phyloP scores from a whole-genome alignment of 2,113 vertebrate species.

The Myotis davidii region DNA sequence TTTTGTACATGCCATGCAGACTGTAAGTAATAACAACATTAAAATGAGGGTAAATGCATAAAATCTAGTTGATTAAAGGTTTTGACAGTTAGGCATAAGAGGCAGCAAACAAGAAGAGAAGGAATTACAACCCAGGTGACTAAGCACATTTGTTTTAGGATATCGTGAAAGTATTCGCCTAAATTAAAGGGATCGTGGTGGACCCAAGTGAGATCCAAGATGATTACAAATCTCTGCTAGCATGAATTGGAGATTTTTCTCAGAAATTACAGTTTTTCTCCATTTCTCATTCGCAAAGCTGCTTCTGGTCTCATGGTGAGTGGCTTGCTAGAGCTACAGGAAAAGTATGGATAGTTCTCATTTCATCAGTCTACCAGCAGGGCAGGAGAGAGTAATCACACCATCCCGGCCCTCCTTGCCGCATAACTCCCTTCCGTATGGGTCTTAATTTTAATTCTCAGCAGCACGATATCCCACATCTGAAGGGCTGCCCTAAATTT shows the following conservation, averaged over 20 bases:
- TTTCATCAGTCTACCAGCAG: slow-evolving; percentile 53
- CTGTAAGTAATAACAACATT: not conserved
- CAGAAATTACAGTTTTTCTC: not conserved
- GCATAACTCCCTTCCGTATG: not conserved
- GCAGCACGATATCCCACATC: not conserved
- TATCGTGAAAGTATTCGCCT: not conserved
- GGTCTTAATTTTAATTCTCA: not conserved
- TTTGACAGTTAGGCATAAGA: not conserved
- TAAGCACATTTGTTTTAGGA: not conserved
- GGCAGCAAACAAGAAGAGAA: not conserved
- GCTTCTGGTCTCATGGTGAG: not conserved
- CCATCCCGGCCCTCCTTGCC: not conserved
- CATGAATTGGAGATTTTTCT: not conserved
- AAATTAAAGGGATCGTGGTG: not conserved
- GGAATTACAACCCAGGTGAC: not conserved
- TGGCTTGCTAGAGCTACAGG: not conserved
- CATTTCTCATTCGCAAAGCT: not conserved
- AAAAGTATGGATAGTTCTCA: not conserved
- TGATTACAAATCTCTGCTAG: not conserved
- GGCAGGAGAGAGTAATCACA: not conserved
- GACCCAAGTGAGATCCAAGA: not conserved
- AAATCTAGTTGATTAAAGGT: not conserved
- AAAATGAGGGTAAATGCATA: not conserved
- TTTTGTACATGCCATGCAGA: not conserved
- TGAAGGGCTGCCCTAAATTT: not conserved